Evolutionary conservation across 2,797 vertebrate species (phyloP).

Genomic region (Erpetoichthys calabaricus): DNA sequence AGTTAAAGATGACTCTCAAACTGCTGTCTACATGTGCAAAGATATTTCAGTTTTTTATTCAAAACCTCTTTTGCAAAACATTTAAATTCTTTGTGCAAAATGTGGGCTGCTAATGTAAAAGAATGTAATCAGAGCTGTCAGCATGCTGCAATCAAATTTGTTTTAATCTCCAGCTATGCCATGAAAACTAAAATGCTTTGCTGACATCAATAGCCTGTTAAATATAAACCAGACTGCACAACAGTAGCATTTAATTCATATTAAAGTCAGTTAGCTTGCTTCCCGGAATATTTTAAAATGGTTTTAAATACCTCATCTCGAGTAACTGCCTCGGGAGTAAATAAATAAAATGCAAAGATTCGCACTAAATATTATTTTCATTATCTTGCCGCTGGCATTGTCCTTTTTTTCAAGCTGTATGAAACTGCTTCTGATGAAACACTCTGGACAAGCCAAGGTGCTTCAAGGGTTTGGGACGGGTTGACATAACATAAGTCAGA

Average conservation of each 20-base stretch:
- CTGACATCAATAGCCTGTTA: not conserved
- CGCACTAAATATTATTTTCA: too few relatives aligned
- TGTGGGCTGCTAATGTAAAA: not conserved
- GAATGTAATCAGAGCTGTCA: slow-evolving; percentile 1
- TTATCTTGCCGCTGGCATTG: too few relatives aligned
- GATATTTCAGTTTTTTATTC: not conserved
- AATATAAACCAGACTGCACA: not conserved
- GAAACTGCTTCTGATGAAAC: too few relatives aligned
- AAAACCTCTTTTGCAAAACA: not conserved
- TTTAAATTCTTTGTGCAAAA: not conserved
- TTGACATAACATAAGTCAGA: too few relatives aligned
- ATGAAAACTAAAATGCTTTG: not conserved
- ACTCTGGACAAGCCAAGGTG: too few relatives aligned
- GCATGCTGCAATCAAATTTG: not conserved
- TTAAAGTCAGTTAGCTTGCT: not conserved
- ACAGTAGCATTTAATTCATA: not conserved
- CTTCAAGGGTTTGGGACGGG: too few relatives aligned
- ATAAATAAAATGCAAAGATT: too few relatives aligned
- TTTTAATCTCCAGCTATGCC: not conserved
- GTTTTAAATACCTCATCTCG: too few relatives aligned
- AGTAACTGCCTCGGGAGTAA: too few relatives aligned
- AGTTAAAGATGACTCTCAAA: too few relatives aligned
- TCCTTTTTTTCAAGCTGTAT: too few relatives aligned
- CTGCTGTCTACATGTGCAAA: too few relatives aligned
- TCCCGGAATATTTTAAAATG: not conserved